Percentiles rank a stretch among this genome's conserved stretches.
phyloP scores from a whole-genome alignment of 2,113 vertebrate genomes.

The Eulemur rufifrons region DNA sequence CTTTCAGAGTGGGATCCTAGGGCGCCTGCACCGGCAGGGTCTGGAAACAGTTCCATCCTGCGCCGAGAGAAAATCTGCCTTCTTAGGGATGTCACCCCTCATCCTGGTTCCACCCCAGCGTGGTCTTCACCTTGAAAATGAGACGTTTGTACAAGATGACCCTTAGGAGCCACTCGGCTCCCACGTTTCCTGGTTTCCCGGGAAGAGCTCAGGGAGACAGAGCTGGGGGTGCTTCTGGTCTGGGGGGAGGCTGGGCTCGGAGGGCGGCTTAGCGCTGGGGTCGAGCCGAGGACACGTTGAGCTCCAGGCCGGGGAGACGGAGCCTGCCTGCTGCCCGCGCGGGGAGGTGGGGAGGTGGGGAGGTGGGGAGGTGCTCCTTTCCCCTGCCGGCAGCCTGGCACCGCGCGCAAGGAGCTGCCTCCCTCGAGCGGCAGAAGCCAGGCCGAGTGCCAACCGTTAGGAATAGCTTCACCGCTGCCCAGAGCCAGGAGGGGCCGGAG shows the following conservation, averaged over 20 bases:
- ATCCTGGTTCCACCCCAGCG: rapidly evolving
- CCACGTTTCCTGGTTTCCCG: not conserved
- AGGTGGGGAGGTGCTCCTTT: not conserved
- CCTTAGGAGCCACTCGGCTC: not conserved
- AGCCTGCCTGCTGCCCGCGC: not conserved
- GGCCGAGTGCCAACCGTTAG: not conserved
- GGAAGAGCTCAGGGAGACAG: not conserved
- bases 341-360: not conserved
- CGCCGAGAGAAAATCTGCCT: not conserved
- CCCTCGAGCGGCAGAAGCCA: not conserved
- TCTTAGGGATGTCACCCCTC: not conserved
- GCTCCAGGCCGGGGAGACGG: rapidly evolving
- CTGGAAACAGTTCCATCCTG: not conserved
- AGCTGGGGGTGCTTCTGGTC: not conserved
- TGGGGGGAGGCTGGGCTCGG: not conserved
- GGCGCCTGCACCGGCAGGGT: not conserved
- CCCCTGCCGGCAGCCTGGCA: not conserved
- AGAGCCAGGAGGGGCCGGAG: not conserved
- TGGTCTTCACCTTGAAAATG: not conserved
- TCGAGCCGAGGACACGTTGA: not conserved
- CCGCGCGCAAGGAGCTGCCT: rapidly evolving
- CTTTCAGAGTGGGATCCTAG: not conserved
- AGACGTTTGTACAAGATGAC: not conserved
- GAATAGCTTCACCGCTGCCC: slow-evolving; percentile 51
- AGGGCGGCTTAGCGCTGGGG: not conserved